Evolutionary conservation across 2,888 invertebrate species (phyloP).

Genomic region (Andrena bucephala): DNA sequence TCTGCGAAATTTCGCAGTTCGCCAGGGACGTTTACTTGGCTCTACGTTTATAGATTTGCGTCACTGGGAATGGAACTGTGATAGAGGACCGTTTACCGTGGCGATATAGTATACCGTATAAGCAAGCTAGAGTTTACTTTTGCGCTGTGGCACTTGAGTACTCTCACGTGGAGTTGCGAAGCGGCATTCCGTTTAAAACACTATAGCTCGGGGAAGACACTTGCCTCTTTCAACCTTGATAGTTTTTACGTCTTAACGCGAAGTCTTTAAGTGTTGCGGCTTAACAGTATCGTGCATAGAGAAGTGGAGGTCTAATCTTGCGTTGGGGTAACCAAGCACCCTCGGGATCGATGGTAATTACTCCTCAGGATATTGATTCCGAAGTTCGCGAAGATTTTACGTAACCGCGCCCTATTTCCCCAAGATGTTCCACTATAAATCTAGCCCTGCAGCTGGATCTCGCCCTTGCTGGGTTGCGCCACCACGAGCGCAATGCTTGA

Average conservation of each 20-base stretch:
- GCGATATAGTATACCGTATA: too few species aligned
- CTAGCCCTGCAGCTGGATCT: constrained; percentile 27
- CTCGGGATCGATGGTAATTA: constrained; percentile 7
- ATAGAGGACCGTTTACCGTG: constrained; percentile 2
- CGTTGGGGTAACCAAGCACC: background rate
- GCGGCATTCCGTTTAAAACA: too few species aligned
- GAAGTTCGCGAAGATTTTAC: constrained; percentile 45
- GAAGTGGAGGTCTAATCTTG: background rate
- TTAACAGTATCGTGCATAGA: background rate
- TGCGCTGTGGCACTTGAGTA: too few species aligned
- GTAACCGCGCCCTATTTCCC: constrained; percentile 41
- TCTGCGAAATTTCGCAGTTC: constrained; percentile 20
- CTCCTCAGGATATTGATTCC: constrained; percentile 35
- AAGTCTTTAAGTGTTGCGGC: too few species aligned
- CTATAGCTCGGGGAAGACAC: too few species aligned
- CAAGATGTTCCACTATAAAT: constrained; percentile 21
- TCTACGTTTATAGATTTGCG: background rate
- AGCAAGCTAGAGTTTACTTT: too few species aligned
- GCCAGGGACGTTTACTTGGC: background rate
- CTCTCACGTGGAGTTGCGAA: too few species aligned
- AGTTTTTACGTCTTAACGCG: too few species aligned
- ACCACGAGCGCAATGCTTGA: constrained; percentile 23
- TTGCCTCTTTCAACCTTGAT: too few species aligned
- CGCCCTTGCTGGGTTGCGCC: constrained; percentile 34
- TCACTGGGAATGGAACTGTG: background rate